Evolutionary conservation across 2,888 invertebrate genomes (phyloP), one percentile per base, ranked within the genome.

Genomic region (Caenorhabditis sp.): DNA sequence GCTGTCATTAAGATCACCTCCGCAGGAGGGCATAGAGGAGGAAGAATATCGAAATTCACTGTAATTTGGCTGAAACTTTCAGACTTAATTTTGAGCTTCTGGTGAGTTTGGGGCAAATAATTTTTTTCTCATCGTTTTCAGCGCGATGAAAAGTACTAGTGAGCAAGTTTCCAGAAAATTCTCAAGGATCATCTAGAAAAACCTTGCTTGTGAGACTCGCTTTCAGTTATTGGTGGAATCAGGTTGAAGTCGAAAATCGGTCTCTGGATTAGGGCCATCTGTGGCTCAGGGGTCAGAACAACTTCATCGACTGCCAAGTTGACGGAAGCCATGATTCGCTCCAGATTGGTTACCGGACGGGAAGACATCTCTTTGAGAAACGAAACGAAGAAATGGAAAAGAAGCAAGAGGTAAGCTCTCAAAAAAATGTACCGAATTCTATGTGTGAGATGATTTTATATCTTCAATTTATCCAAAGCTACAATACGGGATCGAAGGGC

Each of bases 291-390:
- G 12, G 75, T 75, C 0, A 47, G 5, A 5, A 75, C 49, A 5
- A 61, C 68, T 22, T 76, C 68, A 41, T 76, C 76, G 22, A 68
- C 68, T 14, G 49, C 8, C 6, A 76, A 28, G 10, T 49, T 68
- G 10, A 76, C 14, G 1, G 76, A 76, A n/a, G 76, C 59, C 7
- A 76, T 4, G 14, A 76, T 49, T 19, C 49, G 44, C 5, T 35
- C 76, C 22, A 76, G 26, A 22, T 68, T 76, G 41, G 59, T 28
- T n/a, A 31, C 16, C 7, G 76, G 68, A 28, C 76, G 76, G 61
- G 68, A 68, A 35, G 73, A 73, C 76, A 68, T 76, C 24, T 22
- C 31, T 12, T 14, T 12, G n/a, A 26, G 44, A n/a, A n/a, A n/a
- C n/a, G n/a, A n/a, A n/a, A n/a, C 7, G 10, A 14, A 19, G n/a